phyloP scores from a whole-genome alignment of 1,140 invertebrate genomes.

The Penaeus japonicus region DNA sequence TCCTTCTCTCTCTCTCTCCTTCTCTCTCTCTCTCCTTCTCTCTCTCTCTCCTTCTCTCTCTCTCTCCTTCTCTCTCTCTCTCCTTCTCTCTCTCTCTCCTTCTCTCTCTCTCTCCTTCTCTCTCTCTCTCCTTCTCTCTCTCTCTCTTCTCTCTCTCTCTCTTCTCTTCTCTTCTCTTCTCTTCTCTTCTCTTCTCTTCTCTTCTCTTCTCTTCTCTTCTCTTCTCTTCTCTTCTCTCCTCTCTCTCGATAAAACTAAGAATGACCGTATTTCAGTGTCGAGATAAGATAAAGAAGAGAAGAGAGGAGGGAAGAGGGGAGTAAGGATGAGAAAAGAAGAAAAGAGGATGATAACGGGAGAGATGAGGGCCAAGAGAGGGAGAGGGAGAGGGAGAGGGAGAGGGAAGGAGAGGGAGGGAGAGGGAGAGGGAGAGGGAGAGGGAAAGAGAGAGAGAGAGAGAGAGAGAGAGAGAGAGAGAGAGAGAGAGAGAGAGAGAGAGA shows the following conservation, averaged over 20 bases:
- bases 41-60: background rate
- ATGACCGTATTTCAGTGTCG: too few relatives aligned
- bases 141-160: background rate
- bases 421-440: background rate
- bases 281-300: background rate
- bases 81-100: too few relatives aligned
- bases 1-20: too few relatives aligned
- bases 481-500: background rate
- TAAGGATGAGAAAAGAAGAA: too few relatives aligned
- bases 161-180: background rate
- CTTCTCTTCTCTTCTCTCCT: background rate
- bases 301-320: too few relatives aligned
- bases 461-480: background rate
- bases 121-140: background rate
- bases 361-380: too few relatives aligned
- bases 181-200: background rate
- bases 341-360: background rate
- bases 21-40: background rate
- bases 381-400: too few relatives aligned
- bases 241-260: background rate
- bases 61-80: too few relatives aligned
- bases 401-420: too few relatives aligned
- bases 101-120: too few relatives aligned
- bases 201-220: background rate
- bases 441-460: too few relatives aligned